Conservation (phyloP, 2,797 vertebrate species). For the Luscinia megarhynchos region DNA sequence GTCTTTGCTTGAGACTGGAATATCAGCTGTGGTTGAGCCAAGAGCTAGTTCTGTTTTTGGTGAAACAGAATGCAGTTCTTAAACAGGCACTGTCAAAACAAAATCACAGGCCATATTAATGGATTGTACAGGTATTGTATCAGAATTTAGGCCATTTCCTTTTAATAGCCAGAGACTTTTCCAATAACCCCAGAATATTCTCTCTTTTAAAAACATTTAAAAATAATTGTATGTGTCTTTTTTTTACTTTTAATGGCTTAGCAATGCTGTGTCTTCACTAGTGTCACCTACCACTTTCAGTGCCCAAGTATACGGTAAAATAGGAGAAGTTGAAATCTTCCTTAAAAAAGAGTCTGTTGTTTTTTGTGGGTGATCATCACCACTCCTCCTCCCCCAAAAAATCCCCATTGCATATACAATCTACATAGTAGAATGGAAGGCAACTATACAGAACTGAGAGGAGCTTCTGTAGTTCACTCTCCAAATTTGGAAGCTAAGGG, state of each 20-base stretch:
- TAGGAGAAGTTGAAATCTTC: background rate
- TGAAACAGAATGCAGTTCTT: background rate
- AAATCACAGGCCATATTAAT: background rate
- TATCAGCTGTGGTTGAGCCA: background rate
- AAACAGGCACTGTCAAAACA: background rate
- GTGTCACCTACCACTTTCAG: background rate
- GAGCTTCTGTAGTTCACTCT: background rate
- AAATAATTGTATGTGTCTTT: background rate
- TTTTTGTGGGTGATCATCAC: background rate
- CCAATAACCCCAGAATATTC: background rate
- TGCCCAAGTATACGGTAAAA: background rate
- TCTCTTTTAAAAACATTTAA: background rate
- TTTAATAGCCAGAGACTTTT: background rate
- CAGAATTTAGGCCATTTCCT: background rate
- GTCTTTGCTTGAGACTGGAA: background rate
- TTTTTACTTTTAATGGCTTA: background rate
- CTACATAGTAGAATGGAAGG: background rate
- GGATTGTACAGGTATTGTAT: background rate
- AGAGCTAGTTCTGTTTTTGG: background rate
- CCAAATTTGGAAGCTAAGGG: background rate
- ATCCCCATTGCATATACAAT: fast-evolving
- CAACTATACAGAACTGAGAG: background rate
- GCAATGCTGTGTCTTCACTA: background rate
- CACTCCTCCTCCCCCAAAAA: background rate
- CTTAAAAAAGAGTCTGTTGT: background rate